Evolutionary conservation across 2,113 vertebrate species (phyloP), one percentile per base, ranked within the genome.

Genomic region (Tachysurus fulvidraco): DNA sequence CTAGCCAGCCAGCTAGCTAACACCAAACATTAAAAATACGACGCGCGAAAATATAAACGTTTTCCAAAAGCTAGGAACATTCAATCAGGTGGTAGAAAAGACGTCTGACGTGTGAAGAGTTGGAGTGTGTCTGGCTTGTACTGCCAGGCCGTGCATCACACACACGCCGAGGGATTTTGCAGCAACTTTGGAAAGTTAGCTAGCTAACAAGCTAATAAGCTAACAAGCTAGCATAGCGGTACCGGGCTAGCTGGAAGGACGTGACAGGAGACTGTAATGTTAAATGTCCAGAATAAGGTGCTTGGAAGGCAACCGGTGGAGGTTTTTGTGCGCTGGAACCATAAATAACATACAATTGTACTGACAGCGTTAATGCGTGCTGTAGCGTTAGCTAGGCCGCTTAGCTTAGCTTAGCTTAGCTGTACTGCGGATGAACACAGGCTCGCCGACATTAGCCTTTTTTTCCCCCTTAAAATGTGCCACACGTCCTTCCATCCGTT

Each of bases 1-100:
- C 93, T 92, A 90, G 91, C 92, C 87, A 54, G 83, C 69, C 88
- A 93, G 90, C 92, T 91, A 93, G 92, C 89, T 91, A 92, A 57
- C 55, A 82, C 28, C 54, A 54, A 84, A 87, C 90, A 92, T 93
- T 92, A 85, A 83, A 78, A 86, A 19, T 5, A 77, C 84, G 74
- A 60, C 55, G 41, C 67, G 23, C 60, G 36, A 28, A 79, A 85
- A 90, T 30, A 86, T 4, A 60, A 44, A 16, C 12, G n/a, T 5
- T 6, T 85, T 69, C 64, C 19, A 52, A 25, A 55, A n/a, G 13
- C n/a, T 28, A 57, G 62, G 67, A 57, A 86, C 82, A 83, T 69
- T 74, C 83, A 77, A 57, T 36, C 11, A 16, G 30, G n/a, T 30
- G 30, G 46, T 11, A n/a, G 28, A 23, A 83, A 73, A 0, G 67